Conservation (phyloP, 2,113 vertebrate genomes). For the Ahaetulla prasina region DNA sequence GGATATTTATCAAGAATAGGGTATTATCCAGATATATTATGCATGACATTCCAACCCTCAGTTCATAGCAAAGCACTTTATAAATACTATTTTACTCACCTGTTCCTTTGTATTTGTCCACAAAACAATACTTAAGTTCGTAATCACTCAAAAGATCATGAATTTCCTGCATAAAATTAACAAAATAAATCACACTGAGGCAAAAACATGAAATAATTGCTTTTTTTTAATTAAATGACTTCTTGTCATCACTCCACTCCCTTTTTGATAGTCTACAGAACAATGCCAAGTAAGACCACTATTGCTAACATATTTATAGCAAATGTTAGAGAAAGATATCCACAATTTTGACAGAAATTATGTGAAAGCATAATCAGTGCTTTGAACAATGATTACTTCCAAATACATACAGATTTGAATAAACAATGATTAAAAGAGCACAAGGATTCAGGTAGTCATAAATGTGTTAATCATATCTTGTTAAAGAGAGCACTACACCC, state of each 20-base stretch:
- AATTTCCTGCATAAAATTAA: constrained; percentile 77
- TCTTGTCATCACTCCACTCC: background rate
- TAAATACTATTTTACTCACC: constrained; percentile 69
- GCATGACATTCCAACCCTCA: background rate
- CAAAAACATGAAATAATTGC: background rate
- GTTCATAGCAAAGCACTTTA: background rate
- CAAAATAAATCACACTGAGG: background rate
- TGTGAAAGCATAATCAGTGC: background rate
- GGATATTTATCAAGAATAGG: background rate
- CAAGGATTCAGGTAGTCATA: background rate
- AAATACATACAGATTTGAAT: background rate
- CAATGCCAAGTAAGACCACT: background rate
- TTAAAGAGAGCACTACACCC: background rate
- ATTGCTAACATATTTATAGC: background rate
- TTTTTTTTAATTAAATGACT: background rate
- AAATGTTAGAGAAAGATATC: background rate
- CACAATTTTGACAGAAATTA: background rate
- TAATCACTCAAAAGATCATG: constrained; percentile 86
- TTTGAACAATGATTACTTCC: background rate
- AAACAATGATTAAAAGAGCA: background rate
- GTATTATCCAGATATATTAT: background rate
- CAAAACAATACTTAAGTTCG: constrained; percentile 94
- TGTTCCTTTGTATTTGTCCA: constrained; percentile 95
- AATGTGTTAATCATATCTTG: background rate
- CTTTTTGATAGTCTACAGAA: background rate